Conservation (phyloP, 2,113 vertebrate species). For the Upupa epops region DNA sequence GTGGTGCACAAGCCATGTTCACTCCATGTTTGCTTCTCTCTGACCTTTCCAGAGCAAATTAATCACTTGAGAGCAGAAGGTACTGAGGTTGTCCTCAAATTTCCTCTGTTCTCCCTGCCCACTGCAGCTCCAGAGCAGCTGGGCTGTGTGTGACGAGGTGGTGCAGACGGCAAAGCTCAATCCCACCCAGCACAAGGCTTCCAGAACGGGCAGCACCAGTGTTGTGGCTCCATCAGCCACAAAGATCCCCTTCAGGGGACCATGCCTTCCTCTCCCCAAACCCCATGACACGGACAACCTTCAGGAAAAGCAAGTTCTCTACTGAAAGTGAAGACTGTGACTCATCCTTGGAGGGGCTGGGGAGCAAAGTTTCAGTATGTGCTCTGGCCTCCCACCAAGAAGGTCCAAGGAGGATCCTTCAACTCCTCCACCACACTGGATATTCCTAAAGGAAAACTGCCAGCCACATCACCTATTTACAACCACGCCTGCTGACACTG, state of each 20-base stretch:
- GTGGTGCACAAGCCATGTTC: neutral
- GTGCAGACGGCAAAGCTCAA: neutral
- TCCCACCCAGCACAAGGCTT: neutral
- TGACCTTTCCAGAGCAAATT: neutral
- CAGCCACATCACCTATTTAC: neutral
- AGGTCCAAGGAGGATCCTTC: neutral
- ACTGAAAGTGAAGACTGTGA: neutral
- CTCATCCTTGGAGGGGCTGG: neutral
- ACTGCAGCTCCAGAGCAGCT: neutral
- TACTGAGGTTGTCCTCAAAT: neutral
- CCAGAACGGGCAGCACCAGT: neutral
- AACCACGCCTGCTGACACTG: neutral
- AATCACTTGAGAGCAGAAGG: neutral
- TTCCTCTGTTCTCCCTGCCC: neutral
- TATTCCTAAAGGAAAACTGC: neutral
- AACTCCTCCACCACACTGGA: neutral
- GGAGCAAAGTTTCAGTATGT: neutral
- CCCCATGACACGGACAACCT: neutral
- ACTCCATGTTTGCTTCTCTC: neutral
- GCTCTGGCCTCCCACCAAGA: neutral
- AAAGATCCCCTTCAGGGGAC: neutral
- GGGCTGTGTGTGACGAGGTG: fast-evolving
- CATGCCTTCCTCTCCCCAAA: neutral
- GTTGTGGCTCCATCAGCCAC: neutral
- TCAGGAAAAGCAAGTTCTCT: neutral